Conservation (phyloP, 2,113 vertebrate genomes). For the Nothobranchius furzeri region DNA sequence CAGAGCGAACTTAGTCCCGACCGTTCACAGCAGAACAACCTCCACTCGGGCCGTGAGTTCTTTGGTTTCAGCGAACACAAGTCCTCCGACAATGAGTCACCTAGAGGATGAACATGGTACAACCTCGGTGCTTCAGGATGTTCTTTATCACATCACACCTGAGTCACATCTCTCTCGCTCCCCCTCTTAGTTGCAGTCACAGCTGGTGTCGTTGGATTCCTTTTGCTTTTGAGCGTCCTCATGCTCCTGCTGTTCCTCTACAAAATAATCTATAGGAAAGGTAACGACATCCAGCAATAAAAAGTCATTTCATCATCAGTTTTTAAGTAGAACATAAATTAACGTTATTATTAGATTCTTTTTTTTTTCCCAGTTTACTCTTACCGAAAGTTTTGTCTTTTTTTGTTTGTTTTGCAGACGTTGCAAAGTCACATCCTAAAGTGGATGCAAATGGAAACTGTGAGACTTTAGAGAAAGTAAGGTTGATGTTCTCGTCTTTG, state of each 20-base stretch:
- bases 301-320: too few species aligned
- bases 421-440: constrained; percentile 9
- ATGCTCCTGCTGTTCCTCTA: constrained; percentile 23
- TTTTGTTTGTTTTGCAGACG: constrained; percentile 19
- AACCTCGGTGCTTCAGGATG: not conserved
- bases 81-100: not conserved
- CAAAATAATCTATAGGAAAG: constrained; percentile 32
- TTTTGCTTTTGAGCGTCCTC: constrained; percentile 18
- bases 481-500: constrained; percentile 16
- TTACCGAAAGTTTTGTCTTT: not conserved
- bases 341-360: too few species aligned
- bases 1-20: not conserved
- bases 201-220: not conserved
- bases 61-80: not conserved
- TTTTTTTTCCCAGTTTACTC: not conserved
- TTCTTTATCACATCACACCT: constrained; percentile 2
- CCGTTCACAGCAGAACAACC: not conserved
- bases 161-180: constrained; percentile 10
- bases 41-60: not conserved
- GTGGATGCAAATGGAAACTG: constrained; percentile 68
- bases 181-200: constrained; percentile 30
- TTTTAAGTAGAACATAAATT: too few species aligned
- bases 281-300: constrained; percentile 28
- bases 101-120: constrained; percentile 20
- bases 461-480: constrained; percentile 53